Evolutionary conservation across 1,140 invertebrate genomes (phyloP), one percentile per base, ranked within the genome.

Genomic region (Meloidogyne floridensis): DNA sequence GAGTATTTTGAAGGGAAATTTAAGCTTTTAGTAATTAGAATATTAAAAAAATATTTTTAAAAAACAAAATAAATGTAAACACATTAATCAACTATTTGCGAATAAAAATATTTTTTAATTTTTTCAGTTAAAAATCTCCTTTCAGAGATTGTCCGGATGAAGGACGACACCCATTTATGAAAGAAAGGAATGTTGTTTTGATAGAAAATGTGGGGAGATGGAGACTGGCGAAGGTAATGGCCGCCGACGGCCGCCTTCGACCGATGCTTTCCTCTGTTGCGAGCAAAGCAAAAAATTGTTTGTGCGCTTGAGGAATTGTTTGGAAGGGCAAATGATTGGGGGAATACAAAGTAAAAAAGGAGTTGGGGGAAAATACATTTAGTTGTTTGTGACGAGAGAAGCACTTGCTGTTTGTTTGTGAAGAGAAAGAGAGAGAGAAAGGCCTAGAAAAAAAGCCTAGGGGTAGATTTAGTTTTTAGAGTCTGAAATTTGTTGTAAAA

Each of bases 171-270:
- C n/a, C n/a, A 65, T 65, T 65, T 65, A 65, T 65, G 59, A 65
- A n/a, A n/a, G 59, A 65, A 65, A 65, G 59, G 59, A 65, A 65
- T 65, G 59, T 65, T 65, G 59, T 65, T 65, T 65, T 65, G 59
- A 65, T 65, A 65, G 59, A n/a, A 32, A 32, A 32, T 47, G 47
- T 6, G 47, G 4, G 47, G 47, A 47, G 47, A 47, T 8, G 32
- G 32, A 32, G 32, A 47, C 47, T 47, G 47, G 4, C 47, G 47
- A 47, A 47, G 47, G 47, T 65, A 65, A 65, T 65, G 59, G 59
- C 59, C n/a, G 59, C 59, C 59, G 59, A 65, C 59, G 59, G 10
- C 47, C 59, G 59, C 59, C 59, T 65, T 65, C n/a, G n/a, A 65
- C 13, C 15, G n/a, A 65, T 65, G n/a, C 59, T 65, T 8, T n/a